Percentiles rank a stretch among this genome's conserved stretches.
These are phyloP conservation scores for Mesorhabditis sp. DNA, from an alignment of 2,888 invertebrate genomes.

Conservation along the genomic window DNA sequence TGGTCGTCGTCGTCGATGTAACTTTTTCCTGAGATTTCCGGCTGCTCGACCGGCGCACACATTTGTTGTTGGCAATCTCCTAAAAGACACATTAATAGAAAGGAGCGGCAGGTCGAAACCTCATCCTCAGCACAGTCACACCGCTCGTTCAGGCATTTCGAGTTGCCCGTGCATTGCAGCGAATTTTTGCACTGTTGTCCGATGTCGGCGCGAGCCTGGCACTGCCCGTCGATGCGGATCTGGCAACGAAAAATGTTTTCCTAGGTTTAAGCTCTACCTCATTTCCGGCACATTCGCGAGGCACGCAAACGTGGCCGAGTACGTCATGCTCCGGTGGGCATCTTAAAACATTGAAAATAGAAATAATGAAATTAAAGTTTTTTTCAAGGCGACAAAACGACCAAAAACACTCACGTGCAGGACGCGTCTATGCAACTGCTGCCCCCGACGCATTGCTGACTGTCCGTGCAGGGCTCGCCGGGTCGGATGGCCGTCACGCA, in stretches of 20 bases:
- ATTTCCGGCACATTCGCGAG: constrained; percentile 24
- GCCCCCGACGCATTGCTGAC: constrained; percentile 35
- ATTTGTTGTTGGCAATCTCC: constrained; percentile 4
- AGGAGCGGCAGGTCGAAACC: constrained; percentile 17
- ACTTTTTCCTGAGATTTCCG: neutral
- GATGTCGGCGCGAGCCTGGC: constrained; percentile 26
- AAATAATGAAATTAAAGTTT: neutral
- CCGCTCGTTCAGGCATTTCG: constrained; percentile 25
- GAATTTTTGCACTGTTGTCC: constrained; percentile 33
- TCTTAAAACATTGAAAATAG: constrained; percentile 14
- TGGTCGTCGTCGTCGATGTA: neutral
- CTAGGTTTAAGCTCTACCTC: constrained; percentile 6
- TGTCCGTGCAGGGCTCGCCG: constrained; percentile 28
- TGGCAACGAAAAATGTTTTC: constrained; percentile 11
- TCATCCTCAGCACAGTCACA: constrained; percentile 36
- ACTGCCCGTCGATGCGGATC: constrained; percentile 31
- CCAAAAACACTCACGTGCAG: constrained; percentile 26
- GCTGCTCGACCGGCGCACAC: neutral
- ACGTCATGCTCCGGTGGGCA: constrained; percentile 23
- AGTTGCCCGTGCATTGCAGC: constrained; percentile 29
- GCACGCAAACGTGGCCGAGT: constrained; percentile 27
- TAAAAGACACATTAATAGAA: constrained; percentile 1
- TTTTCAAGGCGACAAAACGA: neutral
- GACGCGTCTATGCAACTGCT: constrained; percentile 25
- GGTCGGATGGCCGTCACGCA: constrained; percentile 29